Percentiles rank a stretch among this genome's conserved stretches.
phyloP scores from a whole-genome alignment of 2,888 invertebrate species.

The Nysson spinosus region DNA sequence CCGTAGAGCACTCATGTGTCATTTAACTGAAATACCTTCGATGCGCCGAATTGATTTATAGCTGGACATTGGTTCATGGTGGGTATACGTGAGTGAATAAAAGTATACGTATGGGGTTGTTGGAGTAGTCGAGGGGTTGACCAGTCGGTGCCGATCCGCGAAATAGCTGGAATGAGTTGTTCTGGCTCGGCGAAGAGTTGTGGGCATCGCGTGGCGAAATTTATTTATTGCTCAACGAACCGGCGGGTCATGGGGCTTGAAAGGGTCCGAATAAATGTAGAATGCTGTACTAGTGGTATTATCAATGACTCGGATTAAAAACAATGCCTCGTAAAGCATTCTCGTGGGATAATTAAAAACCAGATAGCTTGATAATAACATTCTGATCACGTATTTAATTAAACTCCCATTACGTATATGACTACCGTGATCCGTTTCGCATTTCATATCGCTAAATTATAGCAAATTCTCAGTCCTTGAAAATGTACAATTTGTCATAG shows the following conservation, averaged over 20 bases:
- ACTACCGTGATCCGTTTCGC: too few relatives aligned
- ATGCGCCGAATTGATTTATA: slow-evolving; percentile 75
- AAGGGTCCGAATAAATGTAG: slow-evolving; percentile 49
- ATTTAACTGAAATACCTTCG: slow-evolving; percentile 75
- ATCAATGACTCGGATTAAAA: slow-evolving; percentile 30
- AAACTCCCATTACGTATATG: too few relatives aligned
- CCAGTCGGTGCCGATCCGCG: slow-evolving; percentile 54
- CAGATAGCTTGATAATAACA: too few relatives aligned
- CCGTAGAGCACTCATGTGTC: slow-evolving; percentile 65
- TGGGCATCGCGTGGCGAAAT: slow-evolving; percentile 69
- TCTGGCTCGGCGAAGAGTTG: slow-evolving; percentile 61
- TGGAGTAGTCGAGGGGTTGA: slow-evolving; percentile 13
- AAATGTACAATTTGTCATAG: too few relatives aligned
- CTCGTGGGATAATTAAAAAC: slow-evolving; percentile 37
- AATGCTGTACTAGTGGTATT: slow-evolving; percentile 43
- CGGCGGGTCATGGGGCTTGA: slow-evolving; percentile 11
- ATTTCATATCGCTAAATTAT: too few relatives aligned
- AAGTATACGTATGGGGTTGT: slow-evolving; percentile 11
- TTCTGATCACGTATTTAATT: too few relatives aligned
- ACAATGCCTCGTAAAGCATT: slow-evolving; percentile 25
- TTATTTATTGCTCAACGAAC: slow-evolving; percentile 67
- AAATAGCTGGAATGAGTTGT: slow-evolving; percentile 50
- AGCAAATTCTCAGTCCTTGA: too few relatives aligned
- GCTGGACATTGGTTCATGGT: slow-evolving; percentile 42
- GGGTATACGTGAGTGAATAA: slow-evolving; percentile 2